These are phyloP conservation scores for Talpa occidentalis DNA, from an alignment of 2,113 vertebrate genomes.

Conservation along the genomic window DNA sequence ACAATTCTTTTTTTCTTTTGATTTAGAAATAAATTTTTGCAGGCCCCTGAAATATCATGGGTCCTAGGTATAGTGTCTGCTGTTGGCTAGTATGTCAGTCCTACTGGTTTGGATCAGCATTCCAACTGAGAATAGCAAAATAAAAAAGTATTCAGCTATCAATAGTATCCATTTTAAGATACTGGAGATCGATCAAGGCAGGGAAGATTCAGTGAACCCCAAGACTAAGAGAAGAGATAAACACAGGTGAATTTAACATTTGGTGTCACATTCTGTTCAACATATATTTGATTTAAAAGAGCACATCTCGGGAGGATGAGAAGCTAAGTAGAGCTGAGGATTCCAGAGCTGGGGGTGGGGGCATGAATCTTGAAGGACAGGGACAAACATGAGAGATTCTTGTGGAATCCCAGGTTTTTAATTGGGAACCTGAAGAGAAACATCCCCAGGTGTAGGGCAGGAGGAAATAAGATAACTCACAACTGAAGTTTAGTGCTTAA, in stretches of 20 bases:
- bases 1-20: neutral
- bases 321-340: neutral
- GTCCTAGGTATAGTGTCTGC: neutral
- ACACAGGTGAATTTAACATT: neutral
- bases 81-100: neutral
- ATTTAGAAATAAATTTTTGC: neutral
- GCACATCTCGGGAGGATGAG: neutral
- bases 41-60: neutral
- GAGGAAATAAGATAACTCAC: neutral
- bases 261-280: neutral
- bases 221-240: neutral
- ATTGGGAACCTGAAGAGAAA: neutral
- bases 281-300: neutral
- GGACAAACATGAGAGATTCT: neutral
- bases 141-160: neutral
- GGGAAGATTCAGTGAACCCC: neutral
- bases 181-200: neutral
- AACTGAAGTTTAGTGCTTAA: neutral
- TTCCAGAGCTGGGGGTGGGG: neutral
- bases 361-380: neutral
- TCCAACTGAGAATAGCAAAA: neutral
- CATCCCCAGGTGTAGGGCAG: neutral
- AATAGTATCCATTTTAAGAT: constrained; percentile 5
- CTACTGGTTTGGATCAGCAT: neutral
- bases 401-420: neutral